phyloP scores from a whole-genome alignment of 2,113 vertebrate species.

The Pterocles gutturalis region DNA sequence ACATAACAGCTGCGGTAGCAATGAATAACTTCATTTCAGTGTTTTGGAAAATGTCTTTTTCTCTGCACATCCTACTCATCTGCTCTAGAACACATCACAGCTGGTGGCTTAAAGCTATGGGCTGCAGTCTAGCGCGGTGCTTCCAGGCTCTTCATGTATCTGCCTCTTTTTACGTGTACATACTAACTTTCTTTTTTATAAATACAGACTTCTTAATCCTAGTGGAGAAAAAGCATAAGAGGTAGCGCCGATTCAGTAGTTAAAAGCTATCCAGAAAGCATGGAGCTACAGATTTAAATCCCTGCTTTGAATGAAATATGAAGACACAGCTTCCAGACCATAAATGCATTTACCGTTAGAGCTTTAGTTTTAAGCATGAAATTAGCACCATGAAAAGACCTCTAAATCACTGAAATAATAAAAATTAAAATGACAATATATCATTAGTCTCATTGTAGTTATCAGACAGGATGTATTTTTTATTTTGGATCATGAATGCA shows the following conservation, averaged over 20 bases:
- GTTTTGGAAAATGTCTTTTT: background rate
- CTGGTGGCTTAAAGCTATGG: background rate
- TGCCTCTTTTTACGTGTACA: background rate
- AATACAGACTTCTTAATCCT: background rate
- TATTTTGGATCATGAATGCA: background rate
- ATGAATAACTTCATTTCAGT: slow-evolving; percentile 17
- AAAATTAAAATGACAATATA: background rate
- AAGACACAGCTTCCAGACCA: background rate
- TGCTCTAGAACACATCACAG: slow-evolving; percentile 38
- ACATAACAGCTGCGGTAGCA: slow-evolving; percentile 14
- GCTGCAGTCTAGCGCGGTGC: background rate
- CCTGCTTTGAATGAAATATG: background rate
- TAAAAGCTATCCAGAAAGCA: background rate
- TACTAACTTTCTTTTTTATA: background rate
- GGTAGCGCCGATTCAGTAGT: background rate
- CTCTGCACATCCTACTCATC: slow-evolving; percentile 4
- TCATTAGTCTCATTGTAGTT: background rate
- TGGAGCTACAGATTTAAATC: background rate
- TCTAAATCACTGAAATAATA: background rate
- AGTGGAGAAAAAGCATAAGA: background rate
- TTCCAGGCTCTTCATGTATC: background rate
- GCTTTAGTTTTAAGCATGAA: background rate
- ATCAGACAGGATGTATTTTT: background rate
- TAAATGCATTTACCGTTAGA: background rate
- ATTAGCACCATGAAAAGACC: background rate